A percentile compares a stretch with the other conserved stretches of the same genome.
Evolutionary conservation across 2,113 vertebrate genomes (phyloP).

Genomic region (Eulemur macaco): DNA sequence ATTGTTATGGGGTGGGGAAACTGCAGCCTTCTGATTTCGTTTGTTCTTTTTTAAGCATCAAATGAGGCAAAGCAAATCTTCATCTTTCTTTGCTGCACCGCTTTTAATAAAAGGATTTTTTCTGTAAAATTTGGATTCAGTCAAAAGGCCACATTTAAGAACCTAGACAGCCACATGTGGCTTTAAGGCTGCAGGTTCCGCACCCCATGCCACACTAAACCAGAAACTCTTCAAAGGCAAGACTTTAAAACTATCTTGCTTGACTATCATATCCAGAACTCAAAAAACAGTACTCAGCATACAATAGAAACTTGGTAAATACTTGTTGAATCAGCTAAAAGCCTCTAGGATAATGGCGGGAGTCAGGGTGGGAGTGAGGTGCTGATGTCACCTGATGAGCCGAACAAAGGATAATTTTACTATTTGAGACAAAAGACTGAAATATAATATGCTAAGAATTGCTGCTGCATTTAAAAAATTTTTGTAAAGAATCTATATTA

Average conservation of each 20-base stretch:
- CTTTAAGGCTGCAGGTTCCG: no score
- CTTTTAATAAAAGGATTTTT: no score
- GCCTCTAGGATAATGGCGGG: background rate
- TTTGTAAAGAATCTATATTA: background rate
- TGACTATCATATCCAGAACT: background rate
- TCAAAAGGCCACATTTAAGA: no score
- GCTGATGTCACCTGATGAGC: background rate
- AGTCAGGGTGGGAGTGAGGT: background rate
- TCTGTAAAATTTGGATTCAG: no score
- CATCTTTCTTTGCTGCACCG: no score
- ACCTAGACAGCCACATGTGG: no score
- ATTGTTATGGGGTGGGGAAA: no score
- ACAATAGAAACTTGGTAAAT: background rate
- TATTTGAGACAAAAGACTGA: background rate
- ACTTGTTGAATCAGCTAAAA: background rate
- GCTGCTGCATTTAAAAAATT: background rate
- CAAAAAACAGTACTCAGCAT: background rate
- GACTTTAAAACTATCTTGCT: background rate
- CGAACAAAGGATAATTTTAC: background rate
- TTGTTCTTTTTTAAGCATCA: background rate
- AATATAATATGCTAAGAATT: background rate
- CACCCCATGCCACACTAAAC: background rate
- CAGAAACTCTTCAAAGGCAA: background rate
- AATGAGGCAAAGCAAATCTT: no score
- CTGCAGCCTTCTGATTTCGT: no score